Base-by-base conservation (phyloP, 2,888 invertebrate genomes). In the Ormia ochracea region DNA sequence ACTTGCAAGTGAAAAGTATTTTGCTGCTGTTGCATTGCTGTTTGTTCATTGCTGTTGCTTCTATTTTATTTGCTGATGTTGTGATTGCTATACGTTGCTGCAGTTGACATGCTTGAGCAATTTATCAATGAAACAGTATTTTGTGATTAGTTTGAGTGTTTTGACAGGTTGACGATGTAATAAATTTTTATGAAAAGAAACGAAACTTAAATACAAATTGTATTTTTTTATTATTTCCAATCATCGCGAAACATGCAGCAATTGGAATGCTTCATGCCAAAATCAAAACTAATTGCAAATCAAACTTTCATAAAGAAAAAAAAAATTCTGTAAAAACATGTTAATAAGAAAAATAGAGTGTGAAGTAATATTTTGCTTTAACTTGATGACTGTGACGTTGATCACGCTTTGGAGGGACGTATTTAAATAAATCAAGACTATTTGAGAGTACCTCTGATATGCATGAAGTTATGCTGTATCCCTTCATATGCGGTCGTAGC, bases 111-210 rank as follows among this genome's bases (percentile, higher is more conserved):
- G 65, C 54, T 80, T 21, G 41, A 72, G 75, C 31, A 75, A 80
- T 80, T 80, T 80, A 80, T 80, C 79, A 80, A 75, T 54, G 75
- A 72, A 75, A 74, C 72, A 75, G 75, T 41, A 66, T 72, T 80
- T 75, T 75, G 66, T 72, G 79, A 80, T 80, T 72, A 75, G 75
- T 75, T 79, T 79, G 70, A 79, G 58, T 58, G 36, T 52, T 72
- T 66, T 72, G 79, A 75, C 75, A 59, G 31, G 65, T 54, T 70
- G 76, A 80, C 65, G 79, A 61, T 69, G 66, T 61, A 72, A 72
- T 54, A 80, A 80, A 72, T 70, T 70, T 68, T 23, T 52, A 48
- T 36, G 23, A 19, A 21, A 50, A 68, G 28, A 50, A 28, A 48
- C 28, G 7, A 52, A 75, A 75, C 23, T 54, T 26, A 54, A 52